Conservation (phyloP, 2,797 vertebrate species). For the Cynopterus sphinx region DNA sequence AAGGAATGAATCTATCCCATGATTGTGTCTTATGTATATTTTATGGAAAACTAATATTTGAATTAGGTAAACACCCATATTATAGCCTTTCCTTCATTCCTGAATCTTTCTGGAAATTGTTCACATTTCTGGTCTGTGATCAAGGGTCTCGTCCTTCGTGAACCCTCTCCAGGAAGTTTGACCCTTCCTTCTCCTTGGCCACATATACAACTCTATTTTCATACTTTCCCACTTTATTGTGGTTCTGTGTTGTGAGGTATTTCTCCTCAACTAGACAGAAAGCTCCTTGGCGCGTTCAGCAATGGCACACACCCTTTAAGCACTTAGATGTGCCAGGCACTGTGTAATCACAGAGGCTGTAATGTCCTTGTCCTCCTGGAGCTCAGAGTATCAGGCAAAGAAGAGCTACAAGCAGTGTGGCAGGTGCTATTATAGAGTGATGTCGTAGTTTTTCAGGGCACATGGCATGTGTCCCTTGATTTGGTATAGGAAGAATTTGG, state of each 20-base stretch:
- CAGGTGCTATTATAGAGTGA: neutral
- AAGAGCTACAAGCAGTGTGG: neutral
- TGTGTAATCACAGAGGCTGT: neutral
- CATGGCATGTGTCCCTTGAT: neutral
- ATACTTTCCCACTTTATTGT: neutral
- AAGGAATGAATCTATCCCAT: neutral
- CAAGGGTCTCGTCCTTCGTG: neutral
- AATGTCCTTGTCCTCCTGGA: neutral
- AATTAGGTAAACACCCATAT: neutral
- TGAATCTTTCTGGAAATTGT: neutral
- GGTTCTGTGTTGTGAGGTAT: neutral
- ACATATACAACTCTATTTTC: neutral
- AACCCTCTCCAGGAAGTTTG: neutral
- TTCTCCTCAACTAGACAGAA: neutral
- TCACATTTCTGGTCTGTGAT: neutral
- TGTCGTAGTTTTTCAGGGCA: neutral
- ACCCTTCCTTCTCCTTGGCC: neutral
- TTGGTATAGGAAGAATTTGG: neutral
- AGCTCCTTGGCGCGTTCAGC: neutral
- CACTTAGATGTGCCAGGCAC: neutral
- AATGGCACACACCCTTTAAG: neutral
- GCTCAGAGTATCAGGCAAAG: neutral
- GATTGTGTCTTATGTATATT: neutral
- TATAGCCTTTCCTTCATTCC: neutral
- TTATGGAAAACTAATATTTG: conserved; percentile 6